phyloP scores from a whole-genome alignment of 2,113 vertebrate species.

The Mugil cephalus region DNA sequence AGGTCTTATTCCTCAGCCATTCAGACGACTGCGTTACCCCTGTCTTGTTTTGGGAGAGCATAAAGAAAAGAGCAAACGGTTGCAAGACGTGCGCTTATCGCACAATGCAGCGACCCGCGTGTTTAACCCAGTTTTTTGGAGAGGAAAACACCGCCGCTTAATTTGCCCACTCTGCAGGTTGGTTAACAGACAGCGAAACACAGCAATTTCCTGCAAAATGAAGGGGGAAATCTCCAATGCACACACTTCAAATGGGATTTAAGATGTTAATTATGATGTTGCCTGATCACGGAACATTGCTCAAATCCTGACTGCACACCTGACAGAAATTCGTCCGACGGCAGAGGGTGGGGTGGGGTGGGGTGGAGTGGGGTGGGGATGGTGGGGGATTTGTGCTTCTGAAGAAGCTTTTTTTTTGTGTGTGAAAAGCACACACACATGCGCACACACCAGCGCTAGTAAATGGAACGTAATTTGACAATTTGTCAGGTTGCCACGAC shows the following conservation, averaged over 20 bases:
- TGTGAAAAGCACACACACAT: slow-evolving; percentile 30
- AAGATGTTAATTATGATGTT: slow-evolving; percentile 80
- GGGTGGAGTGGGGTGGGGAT: too few species aligned
- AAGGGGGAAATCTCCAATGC: slow-evolving; percentile 52
- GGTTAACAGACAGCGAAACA: slow-evolving; percentile 69
- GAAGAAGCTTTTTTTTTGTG: slow-evolving; percentile 32
- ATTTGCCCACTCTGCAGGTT: slow-evolving; percentile 78
- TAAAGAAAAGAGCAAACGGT: slow-evolving; percentile 78
- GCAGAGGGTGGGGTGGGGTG: too few species aligned
- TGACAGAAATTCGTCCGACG: slow-evolving; percentile 53
- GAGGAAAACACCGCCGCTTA: slow-evolving; percentile 66
- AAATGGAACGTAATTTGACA: slow-evolving; percentile 62
- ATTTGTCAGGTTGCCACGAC: slow-evolving; percentile 61
- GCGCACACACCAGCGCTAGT: slow-evolving; percentile 30
- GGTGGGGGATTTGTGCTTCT: slow-evolving; percentile 24
- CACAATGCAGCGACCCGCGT: slow-evolving; percentile 70
- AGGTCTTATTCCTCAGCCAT: slow-evolving; percentile 70
- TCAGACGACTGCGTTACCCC: slow-evolving; percentile 53
- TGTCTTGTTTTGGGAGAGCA: slow-evolving; percentile 55
- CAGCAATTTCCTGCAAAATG: slow-evolving; percentile 65
- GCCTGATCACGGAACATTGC: slow-evolving; percentile 58
- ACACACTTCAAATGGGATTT: slow-evolving; percentile 55
- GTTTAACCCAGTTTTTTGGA: slow-evolving; percentile 80
- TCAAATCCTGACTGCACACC: slow-evolving; percentile 63
- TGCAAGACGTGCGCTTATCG: slow-evolving; percentile 76